phyloP scores from a whole-genome alignment of 2,113 vertebrate genomes.

The Pongo abelii region DNA sequence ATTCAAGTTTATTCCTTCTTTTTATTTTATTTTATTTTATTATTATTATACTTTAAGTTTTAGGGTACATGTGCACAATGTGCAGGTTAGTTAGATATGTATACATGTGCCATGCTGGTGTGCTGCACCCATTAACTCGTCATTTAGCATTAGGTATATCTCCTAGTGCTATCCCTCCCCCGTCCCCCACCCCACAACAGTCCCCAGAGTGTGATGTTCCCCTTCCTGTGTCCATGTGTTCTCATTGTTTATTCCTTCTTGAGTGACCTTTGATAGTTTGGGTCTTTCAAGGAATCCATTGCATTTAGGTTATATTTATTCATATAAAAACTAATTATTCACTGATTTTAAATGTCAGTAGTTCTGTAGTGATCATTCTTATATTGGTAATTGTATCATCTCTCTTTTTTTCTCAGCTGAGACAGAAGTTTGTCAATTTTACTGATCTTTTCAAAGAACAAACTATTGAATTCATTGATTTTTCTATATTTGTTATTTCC shows the following conservation, averaged over 20 bases:
- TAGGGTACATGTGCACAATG: no score
- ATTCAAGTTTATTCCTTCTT: not conserved
- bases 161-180: no score
- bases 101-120: no score
- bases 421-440: not conserved
- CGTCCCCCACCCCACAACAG: no score
- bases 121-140: no score
- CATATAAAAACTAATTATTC: not conserved
- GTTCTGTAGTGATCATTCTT: not conserved
- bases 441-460: not conserved
- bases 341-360: not conserved
- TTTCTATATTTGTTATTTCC: not conserved
- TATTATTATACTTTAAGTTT: no score
- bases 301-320: constrained; percentile 19
- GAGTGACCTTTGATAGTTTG: constrained; percentile 1
- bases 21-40: no score
- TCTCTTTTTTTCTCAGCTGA: not conserved
- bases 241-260: not conserved
- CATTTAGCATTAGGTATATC: no score
- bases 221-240: no score
- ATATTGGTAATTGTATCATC: not conserved
- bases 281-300: constrained; percentile 11
- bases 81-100: no score
- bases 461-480: constrained; percentile 5
- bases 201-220: no score